Evolutionary conservation across 2,888 invertebrate genomes (phyloP).

Genomic region (Minunthozetes semirufus): DNA sequence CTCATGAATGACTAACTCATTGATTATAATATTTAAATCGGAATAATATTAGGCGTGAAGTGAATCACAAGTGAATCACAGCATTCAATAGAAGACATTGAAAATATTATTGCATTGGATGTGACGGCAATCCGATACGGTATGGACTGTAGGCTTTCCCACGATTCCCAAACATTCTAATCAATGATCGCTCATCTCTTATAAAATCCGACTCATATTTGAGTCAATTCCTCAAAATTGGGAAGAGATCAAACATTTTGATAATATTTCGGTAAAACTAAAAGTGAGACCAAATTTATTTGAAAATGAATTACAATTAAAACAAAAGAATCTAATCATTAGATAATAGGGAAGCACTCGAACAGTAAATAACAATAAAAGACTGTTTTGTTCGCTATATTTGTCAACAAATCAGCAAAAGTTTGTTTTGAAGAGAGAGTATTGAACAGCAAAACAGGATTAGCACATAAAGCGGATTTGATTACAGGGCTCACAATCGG

Average conservation of each 20-base stretch:
- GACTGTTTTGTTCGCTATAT: background rate
- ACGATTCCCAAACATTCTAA: background rate
- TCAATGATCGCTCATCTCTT: background rate
- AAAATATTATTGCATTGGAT: background rate
- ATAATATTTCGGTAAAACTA: background rate
- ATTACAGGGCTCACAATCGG: conserved; percentile 5
- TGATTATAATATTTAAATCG: conserved; percentile 24
- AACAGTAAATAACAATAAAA: conserved; percentile 15
- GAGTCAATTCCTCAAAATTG: background rate
- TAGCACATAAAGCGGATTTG: conserved; percentile 28
- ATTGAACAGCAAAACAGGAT: conserved; percentile 5
- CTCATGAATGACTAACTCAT: conserved; percentile 27
- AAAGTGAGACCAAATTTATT: background rate
- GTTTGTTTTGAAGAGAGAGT: conserved; percentile 25
- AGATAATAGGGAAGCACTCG: conserved; percentile 1
- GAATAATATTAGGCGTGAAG: conserved; percentile 21
- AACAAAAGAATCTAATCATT: background rate
- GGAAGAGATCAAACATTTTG: background rate
- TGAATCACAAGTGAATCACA: conserved; percentile 27
- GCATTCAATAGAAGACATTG: background rate
- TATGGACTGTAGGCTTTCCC: background rate
- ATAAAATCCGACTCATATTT: background rate
- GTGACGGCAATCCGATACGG: conserved; percentile 18
- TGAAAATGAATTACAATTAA: background rate
- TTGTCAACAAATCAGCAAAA: conserved; percentile 1